These are phyloP conservation scores for Speoplatyrhinus poulsoni DNA, from an alignment of 2,113 vertebrate species.

Conservation along the genomic window DNA sequence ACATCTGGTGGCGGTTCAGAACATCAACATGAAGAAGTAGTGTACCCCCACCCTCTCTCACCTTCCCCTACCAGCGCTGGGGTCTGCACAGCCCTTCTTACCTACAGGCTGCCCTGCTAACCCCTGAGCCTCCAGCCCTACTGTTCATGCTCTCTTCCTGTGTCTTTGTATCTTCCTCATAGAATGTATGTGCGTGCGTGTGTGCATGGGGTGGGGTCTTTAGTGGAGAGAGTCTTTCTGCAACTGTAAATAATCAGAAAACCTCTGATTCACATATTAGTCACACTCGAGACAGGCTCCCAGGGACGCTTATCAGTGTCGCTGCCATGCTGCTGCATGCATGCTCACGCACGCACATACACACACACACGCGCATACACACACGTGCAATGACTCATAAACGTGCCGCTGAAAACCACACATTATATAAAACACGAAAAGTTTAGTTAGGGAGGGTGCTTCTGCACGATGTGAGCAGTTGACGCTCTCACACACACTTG, in stretches of 20 bases:
- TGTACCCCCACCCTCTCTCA: slow-evolving; percentile 47
- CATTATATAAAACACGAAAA: no score
- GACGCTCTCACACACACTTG: background rate
- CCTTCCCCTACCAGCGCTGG: slow-evolving; percentile 37
- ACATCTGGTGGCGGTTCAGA: slow-evolving; percentile 78
- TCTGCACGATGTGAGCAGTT: background rate
- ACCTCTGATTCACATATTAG: slow-evolving; percentile 41
- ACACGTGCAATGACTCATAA: background rate
- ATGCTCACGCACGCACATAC: slow-evolving; percentile 6
- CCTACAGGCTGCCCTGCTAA: slow-evolving; percentile 41
- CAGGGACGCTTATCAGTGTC: slow-evolving; percentile 29
- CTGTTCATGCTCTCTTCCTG: slow-evolving; percentile 38
- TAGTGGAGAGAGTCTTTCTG: slow-evolving; percentile 12
- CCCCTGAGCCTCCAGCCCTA: slow-evolving; percentile 11
- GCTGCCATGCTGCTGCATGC: slow-evolving; percentile 20
- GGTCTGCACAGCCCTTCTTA: slow-evolving; percentile 31
- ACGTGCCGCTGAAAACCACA: no score
- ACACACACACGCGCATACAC: background rate
- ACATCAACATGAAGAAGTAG: slow-evolving; percentile 72
- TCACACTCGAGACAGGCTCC: slow-evolving; percentile 30
- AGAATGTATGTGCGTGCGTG: slow-evolving; percentile 1
- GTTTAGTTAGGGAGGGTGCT: slow-evolving; percentile 1
- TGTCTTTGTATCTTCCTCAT: slow-evolving; percentile 38
- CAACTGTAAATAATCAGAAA: slow-evolving; percentile 57
- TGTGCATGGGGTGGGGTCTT: background rate